Conservation (phyloP, 2,888 invertebrate genomes). For the Lasiommata megera region DNA sequence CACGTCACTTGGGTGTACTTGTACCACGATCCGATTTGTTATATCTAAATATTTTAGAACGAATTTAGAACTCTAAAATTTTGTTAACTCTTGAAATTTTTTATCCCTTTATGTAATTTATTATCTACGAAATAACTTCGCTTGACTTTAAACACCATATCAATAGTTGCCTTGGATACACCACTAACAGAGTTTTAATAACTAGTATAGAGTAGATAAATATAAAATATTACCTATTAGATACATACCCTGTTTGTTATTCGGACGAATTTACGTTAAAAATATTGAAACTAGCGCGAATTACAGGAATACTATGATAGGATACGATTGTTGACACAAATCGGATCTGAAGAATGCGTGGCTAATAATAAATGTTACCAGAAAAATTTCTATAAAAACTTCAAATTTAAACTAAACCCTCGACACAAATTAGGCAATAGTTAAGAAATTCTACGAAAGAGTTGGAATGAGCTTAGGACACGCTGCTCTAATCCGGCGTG, state of each 20-base stretch:
- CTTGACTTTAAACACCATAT: constrained; percentile 29
- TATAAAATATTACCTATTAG: constrained; percentile 17
- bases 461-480: too few species aligned
- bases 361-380: background rate
- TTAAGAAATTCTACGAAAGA: background rate
- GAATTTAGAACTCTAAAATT: constrained; percentile 15
- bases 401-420: too few species aligned
- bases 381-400: too few species aligned
- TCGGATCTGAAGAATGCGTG: constrained; percentile 23
- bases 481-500: too few species aligned
- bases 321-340: constrained; percentile 21
- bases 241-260: constrained; percentile 10
- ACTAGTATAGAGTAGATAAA: constrained; percentile 22
- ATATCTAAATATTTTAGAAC: constrained; percentile 9
- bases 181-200: constrained; percentile 24
- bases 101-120: constrained; percentile 5
- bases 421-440: background rate
- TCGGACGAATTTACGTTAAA: constrained; percentile 17
- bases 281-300: constrained; percentile 23
- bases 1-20: background rate
- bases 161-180: constrained; percentile 31
- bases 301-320: constrained; percentile 15
- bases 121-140: constrained; percentile 15
- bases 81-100: constrained; percentile 16
- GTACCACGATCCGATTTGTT: constrained; percentile 29